Evolutionary conservation across 2,797 vertebrate genomes (phyloP).

Genomic region (Mormyrops attenuatus): DNA sequence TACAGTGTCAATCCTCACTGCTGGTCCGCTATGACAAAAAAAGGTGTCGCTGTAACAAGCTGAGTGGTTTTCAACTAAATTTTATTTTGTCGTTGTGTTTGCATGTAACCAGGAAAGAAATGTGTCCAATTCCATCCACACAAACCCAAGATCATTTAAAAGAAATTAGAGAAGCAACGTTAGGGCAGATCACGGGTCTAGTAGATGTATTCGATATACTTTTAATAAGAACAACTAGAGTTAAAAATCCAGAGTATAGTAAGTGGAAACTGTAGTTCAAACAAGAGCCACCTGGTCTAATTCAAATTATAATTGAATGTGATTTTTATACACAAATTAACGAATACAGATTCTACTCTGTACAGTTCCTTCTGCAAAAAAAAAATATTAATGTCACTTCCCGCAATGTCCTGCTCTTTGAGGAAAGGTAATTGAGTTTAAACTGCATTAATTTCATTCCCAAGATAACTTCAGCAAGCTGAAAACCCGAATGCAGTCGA

Average conservation of each 20-base stretch:
- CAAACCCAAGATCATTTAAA: neutral
- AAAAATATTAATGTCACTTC: slow-evolving; percentile 7
- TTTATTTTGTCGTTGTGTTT: neutral
- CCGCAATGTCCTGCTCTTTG: slow-evolving; percentile 10
- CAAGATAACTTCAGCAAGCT: slow-evolving; percentile 19
- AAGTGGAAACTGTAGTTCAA: slow-evolving; percentile 7
- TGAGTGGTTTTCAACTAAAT: neutral
- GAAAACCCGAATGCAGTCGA: slow-evolving; percentile 1
- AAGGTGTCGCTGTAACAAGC: neutral
- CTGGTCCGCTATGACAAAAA: neutral
- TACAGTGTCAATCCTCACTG: neutral
- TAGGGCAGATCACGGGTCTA: neutral
- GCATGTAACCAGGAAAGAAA: neutral
- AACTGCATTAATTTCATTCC: slow-evolving; percentile 19
- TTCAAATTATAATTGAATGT: slow-evolving; percentile 20
- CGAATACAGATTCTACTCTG: slow-evolving; percentile 18
- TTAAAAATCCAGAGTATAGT: slow-evolving; percentile 5
- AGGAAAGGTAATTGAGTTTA: slow-evolving; percentile 15
- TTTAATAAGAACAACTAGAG: neutral
- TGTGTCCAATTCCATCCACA: neutral
- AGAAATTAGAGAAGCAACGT: neutral
- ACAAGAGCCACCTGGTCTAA: slow-evolving; percentile 13
- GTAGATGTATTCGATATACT: neutral
- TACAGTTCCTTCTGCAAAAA: slow-evolving; percentile 1
- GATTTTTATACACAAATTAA: slow-evolving; percentile 16